Conservation (phyloP, 2,113 vertebrate genomes). For the Peromyscus californicus region DNA sequence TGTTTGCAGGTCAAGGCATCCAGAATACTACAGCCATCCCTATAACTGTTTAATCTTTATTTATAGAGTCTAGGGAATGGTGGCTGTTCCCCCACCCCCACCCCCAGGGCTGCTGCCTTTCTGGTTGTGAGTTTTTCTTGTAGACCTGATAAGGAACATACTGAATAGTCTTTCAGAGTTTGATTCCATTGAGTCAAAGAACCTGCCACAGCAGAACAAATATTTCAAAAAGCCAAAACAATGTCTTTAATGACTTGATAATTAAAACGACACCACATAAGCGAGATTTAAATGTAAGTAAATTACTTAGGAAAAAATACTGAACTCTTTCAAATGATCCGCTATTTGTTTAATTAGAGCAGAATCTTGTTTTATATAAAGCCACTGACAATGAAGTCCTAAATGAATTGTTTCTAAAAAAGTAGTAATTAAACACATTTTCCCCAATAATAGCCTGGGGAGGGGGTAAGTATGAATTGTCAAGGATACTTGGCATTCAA, state of each 20-base stretch:
- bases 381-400: constrained; percentile 33
- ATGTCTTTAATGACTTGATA: constrained; percentile 74
- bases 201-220: constrained; percentile 45
- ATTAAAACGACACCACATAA: constrained; percentile 72
- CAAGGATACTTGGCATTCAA: constrained; percentile 18
- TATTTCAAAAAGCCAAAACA: constrained; percentile 67
- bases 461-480: constrained; percentile 13
- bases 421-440: constrained; percentile 70
- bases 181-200: constrained; percentile 40
- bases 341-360: constrained; percentile 78
- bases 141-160: background rate
- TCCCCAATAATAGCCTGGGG: constrained; percentile 37
- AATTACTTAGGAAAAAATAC: constrained; percentile 69
- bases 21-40: background rate
- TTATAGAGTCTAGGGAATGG: background rate
- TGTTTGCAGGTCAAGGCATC: background rate
- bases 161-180: constrained; percentile 39
- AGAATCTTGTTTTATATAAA: constrained; percentile 42
- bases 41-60: background rate
- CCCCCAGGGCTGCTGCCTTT: background rate
- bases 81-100: accelerated
- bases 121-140: background rate
- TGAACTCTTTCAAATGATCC: constrained; percentile 63
- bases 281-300: constrained; percentile 70
- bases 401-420: constrained; percentile 58